A percentile compares a stretch with the other conserved stretches of the same genome.
These are phyloP conservation scores for Ophthalmolycus amberensis DNA, from an alignment of 2,113 vertebrate genomes.

Conservation along the genomic window DNA sequence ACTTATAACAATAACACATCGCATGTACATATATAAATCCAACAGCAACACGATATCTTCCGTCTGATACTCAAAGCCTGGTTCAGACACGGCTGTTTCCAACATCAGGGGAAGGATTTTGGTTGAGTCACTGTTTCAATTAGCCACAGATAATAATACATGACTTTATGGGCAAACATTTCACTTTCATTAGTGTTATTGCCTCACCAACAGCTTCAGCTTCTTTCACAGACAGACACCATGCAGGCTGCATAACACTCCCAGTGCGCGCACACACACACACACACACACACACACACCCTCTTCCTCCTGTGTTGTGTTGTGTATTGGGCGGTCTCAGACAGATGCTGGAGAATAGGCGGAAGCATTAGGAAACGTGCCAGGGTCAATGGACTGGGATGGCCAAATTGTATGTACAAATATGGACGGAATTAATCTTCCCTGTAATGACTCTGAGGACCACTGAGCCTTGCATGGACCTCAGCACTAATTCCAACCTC, in stretches of 20 bases:
- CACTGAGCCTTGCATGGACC: neutral
- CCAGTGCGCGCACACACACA: neutral
- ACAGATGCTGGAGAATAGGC: constrained; percentile 50
- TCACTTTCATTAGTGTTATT: neutral
- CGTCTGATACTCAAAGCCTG: neutral
- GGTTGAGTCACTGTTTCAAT: neutral
- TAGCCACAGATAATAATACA: neutral
- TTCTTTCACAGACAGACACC: neutral
- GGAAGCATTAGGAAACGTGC: constrained; percentile 55
- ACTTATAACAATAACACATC: neutral
- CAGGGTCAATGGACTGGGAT: constrained; percentile 68
- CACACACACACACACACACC: neutral
- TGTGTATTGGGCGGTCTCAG: constrained; percentile 63
- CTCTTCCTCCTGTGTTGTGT: constrained; percentile 14
- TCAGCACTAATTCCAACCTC: neutral
- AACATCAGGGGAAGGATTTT: neutral
- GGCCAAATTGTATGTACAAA: constrained; percentile 72
- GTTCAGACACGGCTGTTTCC: neutral
- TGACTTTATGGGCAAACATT: neutral
- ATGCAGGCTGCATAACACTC: neutral
- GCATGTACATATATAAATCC: neutral
- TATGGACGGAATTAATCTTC: constrained; percentile 67
- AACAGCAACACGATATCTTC: no score
- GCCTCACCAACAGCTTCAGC: neutral
- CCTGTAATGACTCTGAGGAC: constrained; percentile 58